phyloP scores from a whole-genome alignment of 2,113 vertebrate species.

The Coryphaenoides rupestris region DNA sequence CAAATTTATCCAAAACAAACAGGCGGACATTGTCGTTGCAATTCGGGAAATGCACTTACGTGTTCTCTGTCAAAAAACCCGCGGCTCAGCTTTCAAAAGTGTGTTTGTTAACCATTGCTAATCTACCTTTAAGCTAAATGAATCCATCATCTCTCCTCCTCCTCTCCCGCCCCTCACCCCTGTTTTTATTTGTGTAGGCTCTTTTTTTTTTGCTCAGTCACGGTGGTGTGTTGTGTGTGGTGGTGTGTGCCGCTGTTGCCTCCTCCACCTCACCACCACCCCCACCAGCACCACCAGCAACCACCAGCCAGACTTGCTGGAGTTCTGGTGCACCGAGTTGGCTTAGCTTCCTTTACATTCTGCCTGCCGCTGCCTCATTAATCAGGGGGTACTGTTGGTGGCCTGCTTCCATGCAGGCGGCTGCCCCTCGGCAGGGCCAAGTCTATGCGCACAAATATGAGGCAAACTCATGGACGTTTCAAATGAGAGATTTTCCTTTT shows the following conservation, averaged over 20 bases:
- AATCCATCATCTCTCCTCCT: constrained; percentile 11
- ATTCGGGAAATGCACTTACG: no score
- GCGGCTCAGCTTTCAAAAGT: no score
- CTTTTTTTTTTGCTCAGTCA: constrained; percentile 43
- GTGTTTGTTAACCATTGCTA: constrained; percentile 28
- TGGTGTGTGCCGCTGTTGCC: no score
- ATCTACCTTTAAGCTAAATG: constrained; percentile 29
- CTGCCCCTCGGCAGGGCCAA: constrained; percentile 66
- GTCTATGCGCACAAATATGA: constrained; percentile 75
- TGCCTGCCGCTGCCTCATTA: constrained; percentile 82
- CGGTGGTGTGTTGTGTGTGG: constrained; percentile 14
- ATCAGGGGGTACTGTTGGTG: constrained; percentile 87
- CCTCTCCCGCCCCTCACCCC: no score
- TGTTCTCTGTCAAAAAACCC: no score
- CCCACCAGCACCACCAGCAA: no score
- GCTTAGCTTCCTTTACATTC: constrained; percentile 58
- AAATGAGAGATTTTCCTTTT: constrained; percentile 77
- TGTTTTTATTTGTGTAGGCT: no score
- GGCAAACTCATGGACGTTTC: constrained; percentile 70
- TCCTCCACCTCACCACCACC: constrained; percentile 53
- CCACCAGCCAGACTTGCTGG: no score
- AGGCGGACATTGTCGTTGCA: no score
- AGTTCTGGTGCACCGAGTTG: constrained; percentile 61
- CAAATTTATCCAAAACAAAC: no score
- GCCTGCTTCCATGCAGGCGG: constrained; percentile 68